These are phyloP conservation scores for Brachyptera risi DNA, from an alignment of 2,888 invertebrate genomes.

Conservation along the genomic window DNA sequence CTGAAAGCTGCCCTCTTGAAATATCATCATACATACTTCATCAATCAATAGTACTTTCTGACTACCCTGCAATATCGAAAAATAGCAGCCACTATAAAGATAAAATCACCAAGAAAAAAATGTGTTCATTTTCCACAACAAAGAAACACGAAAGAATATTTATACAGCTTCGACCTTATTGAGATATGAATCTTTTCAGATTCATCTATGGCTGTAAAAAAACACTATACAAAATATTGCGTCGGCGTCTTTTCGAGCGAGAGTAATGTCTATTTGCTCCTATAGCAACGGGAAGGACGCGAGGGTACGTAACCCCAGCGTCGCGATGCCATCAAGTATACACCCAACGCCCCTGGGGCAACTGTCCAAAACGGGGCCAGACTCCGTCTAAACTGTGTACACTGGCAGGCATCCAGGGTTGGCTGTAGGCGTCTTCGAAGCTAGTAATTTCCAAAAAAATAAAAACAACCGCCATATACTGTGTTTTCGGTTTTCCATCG, in stretches of 20 bases:
- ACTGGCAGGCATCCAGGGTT: background rate
- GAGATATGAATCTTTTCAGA: background rate
- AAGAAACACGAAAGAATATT: background rate
- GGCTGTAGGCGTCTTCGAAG: too few species aligned
- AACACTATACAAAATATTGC: background rate
- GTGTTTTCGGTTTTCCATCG: too few species aligned
- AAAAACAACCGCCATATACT: too few species aligned
- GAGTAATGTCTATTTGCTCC: background rate
- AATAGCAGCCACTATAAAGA: too few species aligned
- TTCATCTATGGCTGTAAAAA: background rate
- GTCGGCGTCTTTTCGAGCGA: background rate
- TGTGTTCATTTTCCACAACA: too few species aligned
- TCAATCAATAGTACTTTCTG: too few species aligned
- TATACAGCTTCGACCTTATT: constrained; percentile 2
- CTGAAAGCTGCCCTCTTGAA: too few species aligned
- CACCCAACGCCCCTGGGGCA: background rate
- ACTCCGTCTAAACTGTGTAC: background rate
- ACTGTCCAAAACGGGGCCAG: background rate
- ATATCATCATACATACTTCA: too few species aligned
- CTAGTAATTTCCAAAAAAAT: too few species aligned
- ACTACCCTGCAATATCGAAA: too few species aligned
- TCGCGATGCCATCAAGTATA: background rate
- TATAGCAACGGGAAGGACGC: too few species aligned
- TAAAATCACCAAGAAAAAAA: too few species aligned
- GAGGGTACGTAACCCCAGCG: background rate